Evolutionary conservation across 2,113 vertebrate species (phyloP).

Genomic region (Uria aalge): DNA sequence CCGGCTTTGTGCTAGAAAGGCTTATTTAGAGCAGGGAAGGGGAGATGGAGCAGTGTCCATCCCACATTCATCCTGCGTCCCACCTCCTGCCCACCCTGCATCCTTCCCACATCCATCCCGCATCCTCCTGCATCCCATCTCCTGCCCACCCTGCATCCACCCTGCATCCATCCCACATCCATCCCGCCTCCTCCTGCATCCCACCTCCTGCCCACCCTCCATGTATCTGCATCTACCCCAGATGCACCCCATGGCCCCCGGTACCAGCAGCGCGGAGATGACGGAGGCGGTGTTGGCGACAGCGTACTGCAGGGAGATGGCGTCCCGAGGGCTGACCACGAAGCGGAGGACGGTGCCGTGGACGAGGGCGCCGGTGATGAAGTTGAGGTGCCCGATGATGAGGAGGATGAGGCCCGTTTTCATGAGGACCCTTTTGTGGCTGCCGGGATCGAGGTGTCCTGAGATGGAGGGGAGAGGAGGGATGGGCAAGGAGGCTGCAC

Average conservation of each 20-base stretch:
- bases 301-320: slow-evolving; percentile 78
- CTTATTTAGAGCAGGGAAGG: neutral
- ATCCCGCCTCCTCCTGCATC: neutral
- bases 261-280: slow-evolving; percentile 80
- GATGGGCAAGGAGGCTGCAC: neutral
- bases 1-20: neutral
- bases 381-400: slow-evolving; percentile 86
- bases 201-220: neutral
- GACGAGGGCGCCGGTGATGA: slow-evolving; percentile 81
- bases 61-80: neutral
- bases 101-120: no score
- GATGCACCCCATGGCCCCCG: fast-evolving
- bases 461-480: neutral
- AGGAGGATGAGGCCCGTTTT: slow-evolving; percentile 88
- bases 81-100: neutral
- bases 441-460: slow-evolving; percentile 54
- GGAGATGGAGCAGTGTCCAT: fast-evolving
- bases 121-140: neutral
- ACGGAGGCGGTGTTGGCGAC: slow-evolving; percentile 79
- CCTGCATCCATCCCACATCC: neutral
- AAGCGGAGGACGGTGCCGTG: slow-evolving; percentile 87
- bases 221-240: neutral
- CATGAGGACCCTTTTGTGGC: slow-evolving; percentile 81
- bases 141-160: neutral
- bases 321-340: slow-evolving; percentile 66